Percentiles rank a stretch among this genome's conserved stretches.
phyloP scores from a whole-genome alignment of 2,888 invertebrate genomes.

The Marronus borbonicus region DNA sequence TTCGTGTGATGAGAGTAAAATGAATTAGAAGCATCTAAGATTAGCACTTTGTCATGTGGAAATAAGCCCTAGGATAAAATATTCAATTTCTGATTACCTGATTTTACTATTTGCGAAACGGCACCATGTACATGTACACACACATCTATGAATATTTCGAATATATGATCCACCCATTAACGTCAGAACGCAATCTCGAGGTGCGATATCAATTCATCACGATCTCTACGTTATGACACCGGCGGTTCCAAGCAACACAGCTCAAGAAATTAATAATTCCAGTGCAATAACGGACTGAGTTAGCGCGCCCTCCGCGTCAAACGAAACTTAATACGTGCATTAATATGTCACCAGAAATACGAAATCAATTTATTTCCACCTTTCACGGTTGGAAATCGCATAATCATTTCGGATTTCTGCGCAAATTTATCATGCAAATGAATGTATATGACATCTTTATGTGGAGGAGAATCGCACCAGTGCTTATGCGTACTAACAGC shows the following conservation, averaged over 20 bases:
- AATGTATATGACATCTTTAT: constrained; percentile 65
- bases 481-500: constrained; percentile 16
- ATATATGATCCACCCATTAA: constrained; percentile 64
- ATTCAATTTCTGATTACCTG: constrained; percentile 32
- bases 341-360: constrained; percentile 70
- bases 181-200: constrained; percentile 67
- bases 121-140: constrained; percentile 23
- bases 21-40: too few species aligned
- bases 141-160: constrained; percentile 49
- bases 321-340: constrained; percentile 70
- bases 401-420: constrained; percentile 67
- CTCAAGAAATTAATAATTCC: constrained; percentile 58
- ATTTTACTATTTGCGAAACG: constrained; percentile 39
- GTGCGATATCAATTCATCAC: constrained; percentile 67
- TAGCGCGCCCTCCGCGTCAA: constrained; percentile 62
- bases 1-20: too few species aligned
- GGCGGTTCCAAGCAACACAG: constrained; percentile 58
- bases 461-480: constrained; percentile 21
- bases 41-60: neutral
- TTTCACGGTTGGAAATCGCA: constrained; percentile 68
- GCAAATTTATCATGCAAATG: constrained; percentile 70
- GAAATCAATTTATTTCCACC: constrained; percentile 71
- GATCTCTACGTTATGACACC: constrained; percentile 63
- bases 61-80: constrained; percentile 15
- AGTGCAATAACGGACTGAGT: constrained; percentile 60